Base-by-base conservation (phyloP, 1,140 invertebrate genomes). In the Delia radicum region DNA sequence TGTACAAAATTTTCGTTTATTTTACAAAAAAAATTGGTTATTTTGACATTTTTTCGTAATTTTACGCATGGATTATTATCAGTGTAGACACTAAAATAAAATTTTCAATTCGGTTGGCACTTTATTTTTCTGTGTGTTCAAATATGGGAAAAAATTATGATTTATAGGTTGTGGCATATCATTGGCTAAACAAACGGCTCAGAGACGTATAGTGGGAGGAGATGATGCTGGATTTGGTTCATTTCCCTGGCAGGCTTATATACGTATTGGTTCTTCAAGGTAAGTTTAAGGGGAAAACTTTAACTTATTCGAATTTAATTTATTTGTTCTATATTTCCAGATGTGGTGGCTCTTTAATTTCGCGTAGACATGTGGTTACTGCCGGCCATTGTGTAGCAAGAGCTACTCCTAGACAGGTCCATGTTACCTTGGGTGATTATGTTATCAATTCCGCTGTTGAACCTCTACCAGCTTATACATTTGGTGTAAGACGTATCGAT, bases 161-260 rank as follows among this genome's bases (percentile, higher is more conserved):
- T 77, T 87, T 89, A 12, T 88, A 96, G 94, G 93, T 80, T 97
- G 95, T 87, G 95, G 95, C 28, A 92, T 96, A 80, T 94, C 94
- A 26, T 90, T 91, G 28, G 90, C 90, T 76, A 95, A 95, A 81
- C 93, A 93, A 83, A 93, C 92, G 76, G 95, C 94, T 2, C 95
- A 96, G 81, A 89, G 95, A 28, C 88, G 96, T 80, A 97, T 98
- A 77, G 96, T 98, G 55, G 96, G 96, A 6, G 96, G 96, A 0
- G 94, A 96, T 81, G 95, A 97, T 84, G 95, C 95, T 0, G 95
- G 95, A 37, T 97, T 97, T 86, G 96, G 95, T 61, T 95, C 94
- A 74, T 98, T 97, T 86, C 96, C 96, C 29, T 98, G 96, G 96
- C 95, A 97, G 90, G 97, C 96, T 1, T 97, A 97, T 87, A 97